Conservation (phyloP, 2,888 invertebrate species). For the Papilio gigon region DNA sequence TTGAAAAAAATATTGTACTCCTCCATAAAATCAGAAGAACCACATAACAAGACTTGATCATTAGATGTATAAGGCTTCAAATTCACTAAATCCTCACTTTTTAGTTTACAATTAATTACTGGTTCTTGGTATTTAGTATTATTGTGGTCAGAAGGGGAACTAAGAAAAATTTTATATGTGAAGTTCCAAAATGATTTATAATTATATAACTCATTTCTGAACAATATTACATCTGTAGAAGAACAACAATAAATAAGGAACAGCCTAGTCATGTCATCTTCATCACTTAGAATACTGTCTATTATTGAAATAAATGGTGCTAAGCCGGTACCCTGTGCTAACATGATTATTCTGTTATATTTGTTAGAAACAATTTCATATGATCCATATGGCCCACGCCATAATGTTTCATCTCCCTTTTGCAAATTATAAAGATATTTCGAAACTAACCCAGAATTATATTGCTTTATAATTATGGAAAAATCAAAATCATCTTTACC, state of each 20-base stretch:
- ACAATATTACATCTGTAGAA: constrained; percentile 80
- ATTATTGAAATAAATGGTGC: constrained; percentile 86
- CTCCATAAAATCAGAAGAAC: constrained; percentile 81
- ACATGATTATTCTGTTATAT: constrained; percentile 70
- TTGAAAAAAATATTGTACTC: constrained; percentile 65
- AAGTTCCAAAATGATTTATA: constrained; percentile 89
- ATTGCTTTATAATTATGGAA: constrained; percentile 84
- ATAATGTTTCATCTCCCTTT: constrained; percentile 79
- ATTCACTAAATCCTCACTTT: constrained; percentile 57
- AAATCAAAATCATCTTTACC: constrained; percentile 67
- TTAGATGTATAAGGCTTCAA: constrained; percentile 57
- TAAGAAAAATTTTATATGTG: constrained; percentile 83
- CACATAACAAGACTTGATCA: constrained; percentile 83
- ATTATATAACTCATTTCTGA: constrained; percentile 83
- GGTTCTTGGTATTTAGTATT: constrained; percentile 79
- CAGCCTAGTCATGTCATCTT: constrained; percentile 85
- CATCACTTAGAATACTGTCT: constrained; percentile 83
- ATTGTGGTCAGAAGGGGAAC: constrained; percentile 43
- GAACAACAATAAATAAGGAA: constrained; percentile 84
- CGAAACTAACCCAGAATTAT: constrained; percentile 83
- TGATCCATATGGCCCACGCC: constrained; percentile 89
- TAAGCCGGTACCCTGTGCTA: constrained; percentile 89
- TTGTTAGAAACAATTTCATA: constrained; percentile 73
- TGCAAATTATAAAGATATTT: constrained; percentile 74
- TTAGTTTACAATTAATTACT: constrained; percentile 66